Evolutionary conservation across 2,113 vertebrate species (phyloP).

Genomic region (Cololabis saira): DNA sequence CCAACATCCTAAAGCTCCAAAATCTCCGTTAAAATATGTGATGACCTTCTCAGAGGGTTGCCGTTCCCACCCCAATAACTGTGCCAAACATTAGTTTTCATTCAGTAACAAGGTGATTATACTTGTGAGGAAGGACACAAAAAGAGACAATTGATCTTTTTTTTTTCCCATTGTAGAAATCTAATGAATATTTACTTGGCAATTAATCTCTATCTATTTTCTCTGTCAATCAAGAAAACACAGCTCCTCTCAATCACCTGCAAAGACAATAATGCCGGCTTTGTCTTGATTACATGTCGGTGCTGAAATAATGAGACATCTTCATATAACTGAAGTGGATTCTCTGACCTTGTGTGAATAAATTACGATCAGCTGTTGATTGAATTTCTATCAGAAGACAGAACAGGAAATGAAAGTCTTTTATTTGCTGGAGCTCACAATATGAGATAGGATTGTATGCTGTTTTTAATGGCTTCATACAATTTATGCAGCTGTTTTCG

Average conservation of each 20-base stretch:
- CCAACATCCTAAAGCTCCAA: neutral
- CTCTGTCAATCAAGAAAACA: slow-evolving; percentile 38
- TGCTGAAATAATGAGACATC: slow-evolving; percentile 62
- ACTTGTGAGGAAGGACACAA: neutral
- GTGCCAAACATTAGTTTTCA: neutral
- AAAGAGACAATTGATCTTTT: neutral
- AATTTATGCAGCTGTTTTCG: slow-evolving; percentile 54
- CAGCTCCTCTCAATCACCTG: slow-evolving; percentile 12
- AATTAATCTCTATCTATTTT: slow-evolving; percentile 22
- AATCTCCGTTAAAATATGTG: neutral
- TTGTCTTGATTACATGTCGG: slow-evolving; percentile 34
- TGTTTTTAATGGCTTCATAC: slow-evolving; percentile 63
- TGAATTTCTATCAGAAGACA: slow-evolving; percentile 67
- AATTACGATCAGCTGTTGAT: slow-evolving; percentile 64
- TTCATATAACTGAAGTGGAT: slow-evolving; percentile 59
- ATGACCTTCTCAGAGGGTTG: neutral
- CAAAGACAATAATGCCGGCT: slow-evolving; percentile 17
- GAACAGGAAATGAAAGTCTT: slow-evolving; percentile 68
- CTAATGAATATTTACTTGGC: slow-evolving; percentile 16
- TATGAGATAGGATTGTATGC: slow-evolving; percentile 39
- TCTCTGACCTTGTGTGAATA: slow-evolving; percentile 55
- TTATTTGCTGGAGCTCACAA: slow-evolving; percentile 41
- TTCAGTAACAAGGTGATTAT: neutral
- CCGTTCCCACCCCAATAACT: neutral
- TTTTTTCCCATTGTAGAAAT: neutral